Evolutionary conservation across 2,888 invertebrate genomes (phyloP), one percentile per base, ranked within the genome.

Genomic region (Carpatolechia fugitivella): DNA sequence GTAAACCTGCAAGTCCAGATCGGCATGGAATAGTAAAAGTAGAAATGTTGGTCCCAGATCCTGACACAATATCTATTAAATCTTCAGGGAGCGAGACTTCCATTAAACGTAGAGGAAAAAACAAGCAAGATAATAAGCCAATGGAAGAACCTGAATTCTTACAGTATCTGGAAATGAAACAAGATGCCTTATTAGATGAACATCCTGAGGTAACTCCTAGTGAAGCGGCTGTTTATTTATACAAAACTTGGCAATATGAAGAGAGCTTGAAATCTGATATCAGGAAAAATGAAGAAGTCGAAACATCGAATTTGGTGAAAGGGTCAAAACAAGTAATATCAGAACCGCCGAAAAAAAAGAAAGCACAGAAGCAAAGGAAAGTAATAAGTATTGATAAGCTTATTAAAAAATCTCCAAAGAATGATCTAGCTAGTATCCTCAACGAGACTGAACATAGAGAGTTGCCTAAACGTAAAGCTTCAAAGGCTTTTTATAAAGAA

Each of bases 201-300:
- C 82, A 91, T 68, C 91, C 92, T 1, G 80, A 91, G 41, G 72
- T 91, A 7, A 76, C 80, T 0, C 76, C 82, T 40, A 75, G 80
- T 0, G 90, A 91, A 63, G 78, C 91, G 6, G 74, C 79, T 33
- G 69, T 68, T 7, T 91, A 91, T 69, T 74, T 92, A 40, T 80
- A 82, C 40, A 89, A 91, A 64, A 85, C 85, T 4, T 92, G 91
- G 91, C 62, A 80, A 24, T 87, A 86, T 30, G 80, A 83, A 61
- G 80, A 86, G 48, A 80, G 71, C 52, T 72, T 74, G 53, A 89
- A 82, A 60, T 69, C 77, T 16, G 82, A 81, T 29, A 69, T 69
- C 4, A 75, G 72, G 51, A 81, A 76, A 53, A 63, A 60, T 13
- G 73, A 78, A 16, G 74, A 75, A 47, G 60, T 72, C 5, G 68